Conservation (phyloP, 2,888 invertebrate genomes). For the Agriopis aurantiaria region DNA sequence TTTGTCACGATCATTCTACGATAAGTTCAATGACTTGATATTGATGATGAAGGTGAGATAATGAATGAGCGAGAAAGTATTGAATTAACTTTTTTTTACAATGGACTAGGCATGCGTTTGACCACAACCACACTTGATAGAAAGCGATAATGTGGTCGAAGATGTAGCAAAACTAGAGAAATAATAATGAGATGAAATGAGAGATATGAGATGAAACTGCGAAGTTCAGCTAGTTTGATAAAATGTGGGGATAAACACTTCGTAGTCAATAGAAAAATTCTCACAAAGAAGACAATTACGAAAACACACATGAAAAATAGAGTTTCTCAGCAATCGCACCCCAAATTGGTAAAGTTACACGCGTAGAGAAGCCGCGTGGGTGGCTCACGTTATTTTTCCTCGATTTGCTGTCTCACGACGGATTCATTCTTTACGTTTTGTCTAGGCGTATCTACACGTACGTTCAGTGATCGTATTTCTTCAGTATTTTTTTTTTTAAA, state of each 20-base stretch:
- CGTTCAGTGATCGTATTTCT: conserved; percentile 44
- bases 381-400: conserved; percentile 65
- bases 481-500: conserved; percentile 21
- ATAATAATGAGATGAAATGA: too few relatives aligned
- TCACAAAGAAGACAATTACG: conserved; percentile 16
- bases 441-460: conserved; percentile 56
- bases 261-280: background rate
- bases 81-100: too few relatives aligned
- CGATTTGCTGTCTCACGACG: conserved; percentile 78
- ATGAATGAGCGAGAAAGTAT: too few relatives aligned
- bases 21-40: too few relatives aligned
- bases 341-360: conserved; percentile 65
- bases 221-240: background rate
- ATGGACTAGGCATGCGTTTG: too few relatives aligned
- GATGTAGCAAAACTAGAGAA: too few relatives aligned
- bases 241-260: background rate
- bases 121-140: too few relatives aligned
- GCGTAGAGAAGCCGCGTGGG: conserved; percentile 28
- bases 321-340: conserved; percentile 57
- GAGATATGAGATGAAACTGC: too few relatives aligned
- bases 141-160: too few relatives aligned
- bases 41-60: too few relatives aligned
- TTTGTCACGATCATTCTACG: too few relatives aligned
- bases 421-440: conserved; percentile 82
- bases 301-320: conserved; percentile 19